Conservation (phyloP, 2,797 vertebrate genomes). For the Sciurus vulgaris region DNA sequence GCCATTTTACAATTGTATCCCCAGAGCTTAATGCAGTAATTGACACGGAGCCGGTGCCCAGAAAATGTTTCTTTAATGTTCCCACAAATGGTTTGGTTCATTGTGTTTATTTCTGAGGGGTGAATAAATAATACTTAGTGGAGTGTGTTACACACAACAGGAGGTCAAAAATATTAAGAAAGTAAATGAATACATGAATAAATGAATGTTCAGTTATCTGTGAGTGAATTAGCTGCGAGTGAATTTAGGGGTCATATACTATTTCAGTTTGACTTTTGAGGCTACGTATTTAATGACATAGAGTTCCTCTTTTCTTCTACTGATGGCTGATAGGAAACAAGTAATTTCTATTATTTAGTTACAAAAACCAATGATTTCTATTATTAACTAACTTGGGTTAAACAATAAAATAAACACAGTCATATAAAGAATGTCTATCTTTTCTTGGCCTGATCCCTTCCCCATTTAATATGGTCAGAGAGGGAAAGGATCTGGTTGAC, state of each 20-base stretch:
- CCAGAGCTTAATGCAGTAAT: not conserved
- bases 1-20: not conserved
- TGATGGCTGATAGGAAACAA: not conserved
- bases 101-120: not conserved
- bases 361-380: not conserved
- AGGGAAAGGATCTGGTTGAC: not conserved
- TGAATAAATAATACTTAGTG: not conserved
- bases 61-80: slow-evolving; percentile 14
- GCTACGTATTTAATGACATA: not conserved
- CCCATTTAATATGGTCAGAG: not conserved
- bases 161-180: slow-evolving; percentile 34
- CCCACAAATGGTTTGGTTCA: not conserved
- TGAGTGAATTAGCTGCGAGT: not conserved
- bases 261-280: not conserved
- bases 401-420: not conserved
- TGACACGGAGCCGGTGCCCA: not conserved
- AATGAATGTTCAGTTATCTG: slow-evolving; percentile 26
- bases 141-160: not conserved
- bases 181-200: slow-evolving; percentile 40
- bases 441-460: not conserved
- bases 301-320: not conserved
- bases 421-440: not conserved
- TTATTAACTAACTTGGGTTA: not conserved
- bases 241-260: not conserved
- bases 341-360: not conserved